Evolutionary conservation across 2,797 vertebrate genomes (phyloP).

Genomic region (Eleutherodactylus coqui): DNA sequence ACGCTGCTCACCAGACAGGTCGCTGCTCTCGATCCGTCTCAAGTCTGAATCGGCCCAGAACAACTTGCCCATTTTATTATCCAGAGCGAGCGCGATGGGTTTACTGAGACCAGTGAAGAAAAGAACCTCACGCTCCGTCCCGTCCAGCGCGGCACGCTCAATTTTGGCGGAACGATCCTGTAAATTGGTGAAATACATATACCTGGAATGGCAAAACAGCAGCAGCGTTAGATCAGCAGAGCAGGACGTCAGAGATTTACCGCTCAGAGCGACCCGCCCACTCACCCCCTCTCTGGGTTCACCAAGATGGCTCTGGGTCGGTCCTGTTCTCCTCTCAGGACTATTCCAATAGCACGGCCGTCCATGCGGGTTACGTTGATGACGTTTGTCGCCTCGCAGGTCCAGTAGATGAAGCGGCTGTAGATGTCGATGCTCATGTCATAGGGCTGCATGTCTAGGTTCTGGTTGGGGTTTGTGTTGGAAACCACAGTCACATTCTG

Average conservation of each 20-base stretch:
- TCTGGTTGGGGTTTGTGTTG: constrained; percentile 81
- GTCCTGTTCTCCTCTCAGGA: constrained; percentile 90
- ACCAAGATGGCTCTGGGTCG: constrained; percentile 93
- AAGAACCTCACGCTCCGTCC: constrained; percentile 93
- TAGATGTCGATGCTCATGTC: constrained; percentile 98
- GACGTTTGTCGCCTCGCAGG: constrained; percentile 95
- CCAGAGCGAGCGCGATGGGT: constrained; percentile 88
- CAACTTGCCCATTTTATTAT: constrained; percentile 90
- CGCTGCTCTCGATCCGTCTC: constrained; percentile 95
- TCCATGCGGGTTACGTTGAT: constrained; percentile 93
- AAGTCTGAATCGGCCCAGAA: constrained; percentile 98
- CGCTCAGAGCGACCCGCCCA: constrained; percentile 2
- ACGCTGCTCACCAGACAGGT: constrained; percentile 88
- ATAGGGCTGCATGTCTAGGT: constrained; percentile 88
- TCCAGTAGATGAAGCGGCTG: constrained; percentile 99
- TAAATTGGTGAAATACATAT: constrained; percentile 99
- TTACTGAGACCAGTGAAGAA: constrained; percentile 94
- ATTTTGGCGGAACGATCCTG: constrained; percentile 95
- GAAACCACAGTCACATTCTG: constrained; percentile 91
- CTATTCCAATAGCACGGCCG: constrained; percentile 89
- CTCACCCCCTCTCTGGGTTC: constrained; percentile 95
- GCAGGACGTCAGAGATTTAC: too few relatives aligned
- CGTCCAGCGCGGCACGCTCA: constrained; percentile 92
- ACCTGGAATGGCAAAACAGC: constrained; percentile 75
- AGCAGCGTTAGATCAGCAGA: background rate